Evolutionary conservation across 2,113 vertebrate species (phyloP).

Genomic region (Bombycilla garrulus): DNA sequence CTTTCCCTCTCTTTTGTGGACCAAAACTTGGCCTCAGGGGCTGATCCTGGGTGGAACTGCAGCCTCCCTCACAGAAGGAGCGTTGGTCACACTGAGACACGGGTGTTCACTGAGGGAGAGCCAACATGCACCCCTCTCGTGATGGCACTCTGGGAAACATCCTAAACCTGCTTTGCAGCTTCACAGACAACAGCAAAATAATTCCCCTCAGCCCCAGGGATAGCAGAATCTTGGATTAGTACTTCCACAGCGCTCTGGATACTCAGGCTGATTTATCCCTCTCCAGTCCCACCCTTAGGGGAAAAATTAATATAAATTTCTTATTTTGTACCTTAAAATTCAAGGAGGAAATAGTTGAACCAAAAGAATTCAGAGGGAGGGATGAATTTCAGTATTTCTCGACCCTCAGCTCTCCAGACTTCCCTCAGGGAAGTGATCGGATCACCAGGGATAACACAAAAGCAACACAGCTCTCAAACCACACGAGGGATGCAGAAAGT

Average conservation of each 20-base stretch:
- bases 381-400: not conserved
- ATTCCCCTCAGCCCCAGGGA: not conserved
- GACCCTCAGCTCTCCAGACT: not conserved
- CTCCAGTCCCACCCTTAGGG: not conserved
- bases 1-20: not conserved
- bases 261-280: not conserved
- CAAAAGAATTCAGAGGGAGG: not conserved
- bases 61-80: not conserved
- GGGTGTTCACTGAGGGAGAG: accelerated
- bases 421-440: not conserved
- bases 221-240: not conserved
- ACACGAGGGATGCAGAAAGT: not conserved
- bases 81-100: accelerated
- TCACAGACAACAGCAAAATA: accelerated
- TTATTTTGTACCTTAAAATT: not conserved
- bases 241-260: not conserved
- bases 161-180: not conserved
- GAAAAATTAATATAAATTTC: not conserved
- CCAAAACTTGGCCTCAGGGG: not conserved
- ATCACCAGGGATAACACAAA: not conserved
- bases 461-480: not conserved
- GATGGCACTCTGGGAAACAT: not conserved
- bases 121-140: not conserved
- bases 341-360: not conserved
- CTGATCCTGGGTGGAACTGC: not conserved